A percentile compares a stretch with the other conserved stretches of the same genome.
phyloP scores from a whole-genome alignment of 2,888 invertebrate species.

The Cephus spinipes region DNA sequence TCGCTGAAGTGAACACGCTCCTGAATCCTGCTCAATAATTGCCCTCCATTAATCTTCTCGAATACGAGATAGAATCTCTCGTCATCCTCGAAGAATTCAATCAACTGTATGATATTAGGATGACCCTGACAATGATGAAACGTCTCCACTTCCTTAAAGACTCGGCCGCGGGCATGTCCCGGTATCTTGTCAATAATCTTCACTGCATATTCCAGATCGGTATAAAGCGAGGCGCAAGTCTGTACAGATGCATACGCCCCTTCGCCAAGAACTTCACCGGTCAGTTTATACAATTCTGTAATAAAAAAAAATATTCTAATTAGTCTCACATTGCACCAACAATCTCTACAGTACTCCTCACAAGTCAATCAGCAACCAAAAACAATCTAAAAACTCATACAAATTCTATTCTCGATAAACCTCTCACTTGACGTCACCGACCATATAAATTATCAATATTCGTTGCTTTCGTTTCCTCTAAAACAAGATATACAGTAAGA shows the following conservation, averaged over 20 bases:
- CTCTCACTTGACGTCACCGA: neutral
- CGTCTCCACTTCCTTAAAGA: conserved; percentile 98
- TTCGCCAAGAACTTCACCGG: conserved; percentile 95
- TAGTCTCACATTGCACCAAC: neutral
- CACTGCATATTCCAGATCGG: conserved; percentile 95
- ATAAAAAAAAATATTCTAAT: conserved; percentile 32
- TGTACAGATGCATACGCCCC: conserved; percentile 97
- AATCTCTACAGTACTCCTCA: neutral
- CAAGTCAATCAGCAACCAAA: neutral
- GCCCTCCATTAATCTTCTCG: conserved; percentile 97
- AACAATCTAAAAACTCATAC: neutral
- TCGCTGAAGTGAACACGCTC: conserved; percentile 94
- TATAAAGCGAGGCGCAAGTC: conserved; percentile 91
- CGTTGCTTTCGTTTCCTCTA: neutral
- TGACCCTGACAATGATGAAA: conserved; percentile 99
- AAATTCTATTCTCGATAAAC: neutral
- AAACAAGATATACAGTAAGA: neutral
- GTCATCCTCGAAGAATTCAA: conserved; percentile 97
- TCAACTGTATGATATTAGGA: conserved; percentile 96
- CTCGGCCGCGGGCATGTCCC: conserved; percentile 92
- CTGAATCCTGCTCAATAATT: conserved; percentile 92
- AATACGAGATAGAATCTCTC: conserved; percentile 98
- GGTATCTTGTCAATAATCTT: conserved; percentile 97
- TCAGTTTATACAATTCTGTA: conserved; percentile 93
- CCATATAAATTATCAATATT: neutral